A percentile compares a stretch with the other conserved stretches of the same genome.
phyloP scores from a whole-genome alignment of 2,797 vertebrate genomes.

The Sebastes steindachneri region DNA sequence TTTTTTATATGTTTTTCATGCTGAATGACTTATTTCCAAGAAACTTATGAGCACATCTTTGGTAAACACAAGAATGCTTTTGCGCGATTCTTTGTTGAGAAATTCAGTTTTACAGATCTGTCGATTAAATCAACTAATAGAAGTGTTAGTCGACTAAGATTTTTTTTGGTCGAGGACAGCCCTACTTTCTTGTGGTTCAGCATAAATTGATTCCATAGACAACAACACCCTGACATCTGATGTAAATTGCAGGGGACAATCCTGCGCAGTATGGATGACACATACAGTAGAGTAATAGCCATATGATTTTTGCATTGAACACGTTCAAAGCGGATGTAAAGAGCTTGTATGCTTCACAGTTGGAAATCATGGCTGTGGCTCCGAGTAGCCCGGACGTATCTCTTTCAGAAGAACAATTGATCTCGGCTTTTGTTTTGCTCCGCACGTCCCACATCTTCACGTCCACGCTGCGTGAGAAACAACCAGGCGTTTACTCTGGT shows the following conservation, averaged over 20 bases:
- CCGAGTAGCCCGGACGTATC: not conserved
- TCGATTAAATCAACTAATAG: not conserved
- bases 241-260: not conserved
- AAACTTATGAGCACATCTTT: too few species aligned
- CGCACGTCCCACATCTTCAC: constrained; percentile 1
- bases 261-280: not conserved
- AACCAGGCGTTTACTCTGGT: not conserved
- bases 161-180: not conserved
- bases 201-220: not conserved
- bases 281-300: not conserved
- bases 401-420: constrained; percentile 4
- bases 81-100: too few species aligned
- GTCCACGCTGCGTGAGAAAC: not conserved
- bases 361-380: not conserved
- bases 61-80: too few species aligned
- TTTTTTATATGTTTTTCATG: too few species aligned
- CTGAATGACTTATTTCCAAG: too few species aligned
- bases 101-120: too few species aligned
- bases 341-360: not conserved
- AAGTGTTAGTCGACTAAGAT: too few species aligned
- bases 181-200: not conserved
- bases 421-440: constrained; percentile 14
- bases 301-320: constrained; percentile 1
- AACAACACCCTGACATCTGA: not conserved
- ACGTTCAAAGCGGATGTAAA: constrained; percentile 16